Evolutionary conservation across 2,113 vertebrate species (phyloP).

Genomic region (Paedocypris sp.): DNA sequence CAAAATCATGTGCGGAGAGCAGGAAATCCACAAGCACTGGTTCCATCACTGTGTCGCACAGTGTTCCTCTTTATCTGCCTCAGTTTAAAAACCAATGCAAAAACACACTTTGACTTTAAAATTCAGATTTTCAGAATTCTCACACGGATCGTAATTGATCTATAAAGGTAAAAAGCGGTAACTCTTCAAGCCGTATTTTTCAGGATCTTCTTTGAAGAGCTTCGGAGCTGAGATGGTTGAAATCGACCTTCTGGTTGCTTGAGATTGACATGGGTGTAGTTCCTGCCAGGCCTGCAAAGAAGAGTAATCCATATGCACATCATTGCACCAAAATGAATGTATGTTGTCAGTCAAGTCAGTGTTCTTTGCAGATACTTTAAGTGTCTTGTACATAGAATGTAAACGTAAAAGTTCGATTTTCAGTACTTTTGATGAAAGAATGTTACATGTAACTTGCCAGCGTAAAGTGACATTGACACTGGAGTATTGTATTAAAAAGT

Average conservation of each 20-base stretch:
- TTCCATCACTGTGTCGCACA: conserved; percentile 23
- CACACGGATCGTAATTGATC: too few species aligned
- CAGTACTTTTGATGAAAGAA: conserved; percentile 34
- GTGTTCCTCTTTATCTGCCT: conserved; percentile 69
- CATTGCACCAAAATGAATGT: conserved; percentile 28
- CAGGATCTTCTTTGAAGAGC: too few species aligned
- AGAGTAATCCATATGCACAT: conserved; percentile 15
- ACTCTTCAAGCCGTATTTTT: too few species aligned
- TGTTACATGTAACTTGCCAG: conserved; percentile 37
- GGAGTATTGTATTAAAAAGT: too few species aligned
- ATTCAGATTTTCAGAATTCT: too few species aligned
- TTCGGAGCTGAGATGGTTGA: too few species aligned
- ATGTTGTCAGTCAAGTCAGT: conserved; percentile 36
- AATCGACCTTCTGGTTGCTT: too few species aligned
- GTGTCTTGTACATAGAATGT: conserved; percentile 39
- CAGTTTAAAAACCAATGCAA: conserved; percentile 67
- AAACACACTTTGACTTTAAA: conserved; percentile 49
- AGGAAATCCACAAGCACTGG: not conserved
- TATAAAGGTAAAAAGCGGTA: too few species aligned
- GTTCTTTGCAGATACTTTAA: conserved; percentile 40
- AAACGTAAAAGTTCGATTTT: conserved; percentile 34
- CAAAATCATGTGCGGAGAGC: not conserved
- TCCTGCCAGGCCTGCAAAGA: conserved; percentile 1
- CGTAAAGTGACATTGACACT: too few species aligned
- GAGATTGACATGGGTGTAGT: too few species aligned